Conservation (phyloP, 2,888 invertebrate species). For the Octodonta nipae region DNA sequence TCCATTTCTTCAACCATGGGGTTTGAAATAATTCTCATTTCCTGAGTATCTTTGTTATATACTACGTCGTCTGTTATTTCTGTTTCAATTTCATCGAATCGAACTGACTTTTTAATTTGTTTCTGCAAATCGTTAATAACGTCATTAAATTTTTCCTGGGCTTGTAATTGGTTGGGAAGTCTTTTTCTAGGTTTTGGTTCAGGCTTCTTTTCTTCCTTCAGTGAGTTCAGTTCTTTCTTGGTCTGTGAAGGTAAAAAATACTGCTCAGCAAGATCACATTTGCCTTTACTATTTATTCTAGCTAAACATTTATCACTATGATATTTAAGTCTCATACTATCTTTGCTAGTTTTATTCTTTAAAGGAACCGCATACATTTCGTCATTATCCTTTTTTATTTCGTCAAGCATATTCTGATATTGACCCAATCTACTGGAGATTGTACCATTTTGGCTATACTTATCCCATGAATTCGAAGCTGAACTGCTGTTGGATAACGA, state of each 20-base stretch:
- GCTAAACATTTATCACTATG: constrained; percentile 32
- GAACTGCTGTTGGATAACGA: constrained; percentile 38
- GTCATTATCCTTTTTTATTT: constrained; percentile 22
- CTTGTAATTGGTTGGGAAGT: constrained; percentile 12
- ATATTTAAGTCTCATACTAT: constrained; percentile 28
- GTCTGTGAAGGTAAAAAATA: constrained; percentile 25
- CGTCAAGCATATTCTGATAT: constrained; percentile 29
- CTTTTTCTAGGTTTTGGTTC: constrained; percentile 28
- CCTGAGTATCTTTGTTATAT: constrained; percentile 2
- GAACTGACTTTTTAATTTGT: constrained; percentile 30
- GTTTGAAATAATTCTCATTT: neutral
- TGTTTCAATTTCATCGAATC: constrained; percentile 28
- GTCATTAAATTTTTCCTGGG: constrained; percentile 19
- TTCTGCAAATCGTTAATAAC: constrained; percentile 27
- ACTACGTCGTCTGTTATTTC: constrained; percentile 21
- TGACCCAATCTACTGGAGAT: constrained; percentile 29
- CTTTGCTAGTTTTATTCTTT: constrained; percentile 15
- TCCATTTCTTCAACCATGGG: neutral
- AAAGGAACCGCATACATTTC: constrained; percentile 20
- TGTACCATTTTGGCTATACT: constrained; percentile 29
- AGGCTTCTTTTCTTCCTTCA: constrained; percentile 13
- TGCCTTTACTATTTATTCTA: constrained; percentile 28
- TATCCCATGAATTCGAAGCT: constrained; percentile 28
- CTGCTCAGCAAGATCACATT: constrained; percentile 19
- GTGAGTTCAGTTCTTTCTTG: constrained; percentile 5